Base-by-base conservation (phyloP, 2,113 vertebrate genomes). In the Corythornis vintsioides region DNA sequence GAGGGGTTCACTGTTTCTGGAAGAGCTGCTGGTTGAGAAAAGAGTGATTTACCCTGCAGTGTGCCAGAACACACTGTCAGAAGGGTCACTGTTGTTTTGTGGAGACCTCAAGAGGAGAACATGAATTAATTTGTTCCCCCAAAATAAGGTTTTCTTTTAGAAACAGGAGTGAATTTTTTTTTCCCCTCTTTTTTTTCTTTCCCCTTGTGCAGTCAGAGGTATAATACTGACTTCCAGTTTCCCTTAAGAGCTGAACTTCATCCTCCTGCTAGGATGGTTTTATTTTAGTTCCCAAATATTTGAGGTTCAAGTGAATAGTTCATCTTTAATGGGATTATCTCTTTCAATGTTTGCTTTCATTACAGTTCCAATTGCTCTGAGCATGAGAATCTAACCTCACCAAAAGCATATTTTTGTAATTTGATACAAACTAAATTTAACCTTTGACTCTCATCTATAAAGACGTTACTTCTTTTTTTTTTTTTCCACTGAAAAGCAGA, bases 351-450 rank as follows among this genome's bases (percentile, higher is more conserved):
- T 98, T 98, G 96, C 97, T 98, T 98, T 98, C 97, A 97, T 97
- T 98, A 97, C 90, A 95, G 93, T 95, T 95, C 26, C 52, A 95
- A 96, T 97, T 96, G 95, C 96, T 97, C 97, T 75, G 92, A 97
- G 97, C 97, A 96, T 97, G 97, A 98, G 98, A 98, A 97, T 97
- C 96, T 97, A 98, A 97, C 97, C 96, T 97, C 95, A 96, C 94
- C 81, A 81, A 97, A 98, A 98, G 97, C 96, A 57, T 97, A 97
- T 97, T 98, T 97, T 96, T 97, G 97, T 97, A 98, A 98, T 97
- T 93, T 67, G 97, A 98, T 98, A 98, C 98, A 98, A 98, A 97
- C 96, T 96, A 98, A 98, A 98, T 98, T 94, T 98, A 97, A 98
- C 97, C 97, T 97, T 93, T 98, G 97, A 97, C 97, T 97, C 95